Evolutionary conservation across 2,113 vertebrate genomes (phyloP), one percentile per base, ranked within the genome.

Genomic region (Enhydra lutris): DNA sequence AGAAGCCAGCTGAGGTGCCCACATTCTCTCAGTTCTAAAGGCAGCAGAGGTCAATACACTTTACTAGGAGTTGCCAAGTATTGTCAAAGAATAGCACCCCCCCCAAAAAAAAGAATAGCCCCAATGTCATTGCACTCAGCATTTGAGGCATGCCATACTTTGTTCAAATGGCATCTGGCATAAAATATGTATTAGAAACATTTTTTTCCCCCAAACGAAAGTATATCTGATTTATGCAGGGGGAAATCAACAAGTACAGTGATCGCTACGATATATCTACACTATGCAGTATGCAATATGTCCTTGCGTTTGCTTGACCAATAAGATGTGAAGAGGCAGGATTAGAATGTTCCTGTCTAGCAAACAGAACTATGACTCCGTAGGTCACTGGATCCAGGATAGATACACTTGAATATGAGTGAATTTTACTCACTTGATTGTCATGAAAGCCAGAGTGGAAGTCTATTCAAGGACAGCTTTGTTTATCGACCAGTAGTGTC

Each of bases 111-210:
- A 78, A 80, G 95, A 88, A n/a, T 57, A 78, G 65, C 52, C 76
- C 52, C 5, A 17, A 1, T 83, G 29, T 69, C 61, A 31, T 7
- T n/a, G 18, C 52, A 10, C 2, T 5, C 6, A 55, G 29, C 17
- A 6, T 57, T 89, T 73, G 42, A 79, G 57, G 88, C 21, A 20
- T 12, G 23, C 47, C 50, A 4, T 55, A 12, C 23, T 89, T 82
- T 69, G 45, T 88, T 95, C 74, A 80, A 90, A 47, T 71, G 74
- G 79, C 87, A 94, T 92, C 84, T 95, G 94, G 84, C 67, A 42
- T 63, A 87, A 95, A 94, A 52, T 83, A 69, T 34, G 59, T 83
- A 95, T 95, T 94, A 95, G 95, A 82, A 92, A 96, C 69, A 57
- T 83, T 90, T 39, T 39, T 81, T 50, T 26, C 59, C 29, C 26